Evolutionary conservation across 1,140 invertebrate species (phyloP), one percentile per base, ranked within the genome.

Genomic region (Acromyrmex heyeri): DNA sequence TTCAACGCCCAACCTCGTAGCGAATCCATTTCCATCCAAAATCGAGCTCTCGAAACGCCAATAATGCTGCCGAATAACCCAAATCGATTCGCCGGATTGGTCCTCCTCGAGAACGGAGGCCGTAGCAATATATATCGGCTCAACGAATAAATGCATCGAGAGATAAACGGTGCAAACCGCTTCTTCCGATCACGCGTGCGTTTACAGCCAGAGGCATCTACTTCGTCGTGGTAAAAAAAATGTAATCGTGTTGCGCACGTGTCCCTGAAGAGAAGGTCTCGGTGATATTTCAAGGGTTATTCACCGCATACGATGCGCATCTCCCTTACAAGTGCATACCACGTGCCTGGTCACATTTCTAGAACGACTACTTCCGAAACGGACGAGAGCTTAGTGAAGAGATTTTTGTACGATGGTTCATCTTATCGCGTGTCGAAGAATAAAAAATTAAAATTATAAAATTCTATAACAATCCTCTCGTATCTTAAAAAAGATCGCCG

Each of bases 241-340:
- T 82, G 72, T 87, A 81, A 85, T 70, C 88, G 69, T 50, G 44
- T 30, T 16, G 18, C 75, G 69, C 82, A 67, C 34, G 76, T 81
- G 27, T 67, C 55, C 34, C 64, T 8, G 44, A 87, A 70, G 69
- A 72, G 70, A 90, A 61, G 72, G 65, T 64, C 86, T 77, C 30
- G 44, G 86, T 90, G 87, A 90, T 90, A 90, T 90, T 90, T 90
- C 89, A 90, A 90, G 82, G 77, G 82, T 89, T 87, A 88, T 88
- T 88, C 88, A 76, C 55, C 44, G 24, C 12, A 38, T 30, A 73
- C 50, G 79, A 87, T 53, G 69, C 64, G 77, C 85, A 59, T 83
- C 70, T 27, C 38, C 50, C 50, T 82, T 76, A 44, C 76, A 27
- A 77, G 73, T 53, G 62, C 67, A 88, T 24, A 65, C 67, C 59